These are phyloP conservation scores for Drosophila nikananu DNA, from an alignment of 1,140 invertebrate species.

Conservation along the genomic window DNA sequence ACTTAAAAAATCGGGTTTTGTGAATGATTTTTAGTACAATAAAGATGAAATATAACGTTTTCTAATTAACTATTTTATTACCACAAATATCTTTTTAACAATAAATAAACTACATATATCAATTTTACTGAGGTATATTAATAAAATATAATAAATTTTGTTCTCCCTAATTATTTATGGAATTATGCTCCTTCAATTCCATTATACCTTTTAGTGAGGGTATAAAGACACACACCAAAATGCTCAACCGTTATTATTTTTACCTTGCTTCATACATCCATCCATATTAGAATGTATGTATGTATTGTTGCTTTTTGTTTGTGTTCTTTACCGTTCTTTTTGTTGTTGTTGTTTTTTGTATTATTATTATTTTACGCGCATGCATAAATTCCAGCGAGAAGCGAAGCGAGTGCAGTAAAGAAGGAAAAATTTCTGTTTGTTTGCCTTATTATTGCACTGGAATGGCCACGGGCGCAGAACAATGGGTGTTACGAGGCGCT, in stretches of 20 bases:
- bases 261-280: conserved; percentile 30
- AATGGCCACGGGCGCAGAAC: conserved; percentile 7
- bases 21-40: too few relatives aligned
- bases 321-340: conserved; percentile 19
- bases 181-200: background rate
- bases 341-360: conserved; percentile 22
- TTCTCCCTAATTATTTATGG: accelerated
- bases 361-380: conserved; percentile 75
- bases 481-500: too few relatives aligned
- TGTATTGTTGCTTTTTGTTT: conserved; percentile 30
- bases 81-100: too few relatives aligned
- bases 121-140: too few relatives aligned
- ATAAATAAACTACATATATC: too few relatives aligned
- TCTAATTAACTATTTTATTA: too few relatives aligned
- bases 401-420: conserved; percentile 30
- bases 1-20: too few relatives aligned
- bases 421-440: conserved; percentile 50
- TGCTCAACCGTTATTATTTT: conserved; percentile 48
- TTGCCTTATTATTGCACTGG: conserved; percentile 49
- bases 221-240: conserved; percentile 38
- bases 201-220: conserved; percentile 6
- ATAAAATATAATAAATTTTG: background rate
- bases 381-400: conserved; percentile 59
- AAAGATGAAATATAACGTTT: too few relatives aligned
- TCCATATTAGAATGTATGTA: conserved; percentile 21